Percentiles rank a stretch among this genome's conserved stretches.
These are phyloP conservation scores for Odobenus rosmarus DNA, from an alignment of 2,113 vertebrate genomes.

Conservation along the genomic window DNA sequence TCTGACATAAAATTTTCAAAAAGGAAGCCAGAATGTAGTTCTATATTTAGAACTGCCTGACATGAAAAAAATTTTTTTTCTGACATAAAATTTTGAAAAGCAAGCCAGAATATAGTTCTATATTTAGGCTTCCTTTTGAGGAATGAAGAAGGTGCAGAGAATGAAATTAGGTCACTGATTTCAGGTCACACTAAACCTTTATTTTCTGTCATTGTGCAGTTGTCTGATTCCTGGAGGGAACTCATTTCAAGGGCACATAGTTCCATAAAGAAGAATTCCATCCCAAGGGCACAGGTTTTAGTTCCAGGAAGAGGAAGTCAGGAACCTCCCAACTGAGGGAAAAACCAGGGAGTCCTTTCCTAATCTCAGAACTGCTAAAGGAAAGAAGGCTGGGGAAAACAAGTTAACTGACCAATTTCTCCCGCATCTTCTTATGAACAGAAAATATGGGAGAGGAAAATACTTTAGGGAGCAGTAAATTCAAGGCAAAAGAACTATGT, in stretches of 20 bases:
- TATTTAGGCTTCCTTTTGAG: conserved; percentile 9
- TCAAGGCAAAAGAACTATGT: conserved; percentile 25
- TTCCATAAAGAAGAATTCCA: not conserved
- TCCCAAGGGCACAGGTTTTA: not conserved
- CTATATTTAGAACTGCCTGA: not conserved
- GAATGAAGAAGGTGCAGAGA: not conserved
- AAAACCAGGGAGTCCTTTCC: not conserved
- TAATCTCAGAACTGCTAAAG: not conserved
- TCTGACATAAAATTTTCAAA: conserved; percentile 34
- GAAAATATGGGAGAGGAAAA: not conserved
- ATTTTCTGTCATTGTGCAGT: not conserved
- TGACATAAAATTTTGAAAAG: conserved; percentile 15
- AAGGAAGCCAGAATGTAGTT: not conserved
- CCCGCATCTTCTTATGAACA: not conserved
- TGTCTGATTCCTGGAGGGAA: not conserved
- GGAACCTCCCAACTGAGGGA: not conserved
- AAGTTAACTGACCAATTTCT: not conserved
- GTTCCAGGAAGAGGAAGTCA: conserved; percentile 21
- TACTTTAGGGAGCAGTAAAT: not conserved
- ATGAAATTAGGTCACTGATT: conserved; percentile 23
- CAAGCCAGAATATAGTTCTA: not conserved
- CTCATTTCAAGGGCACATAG: not conserved
- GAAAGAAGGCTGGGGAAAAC: not conserved
- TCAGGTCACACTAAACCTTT: not conserved
- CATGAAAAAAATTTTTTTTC: not conserved